Conservation (phyloP, 2,113 vertebrate species). For the Gambusia affinis region DNA sequence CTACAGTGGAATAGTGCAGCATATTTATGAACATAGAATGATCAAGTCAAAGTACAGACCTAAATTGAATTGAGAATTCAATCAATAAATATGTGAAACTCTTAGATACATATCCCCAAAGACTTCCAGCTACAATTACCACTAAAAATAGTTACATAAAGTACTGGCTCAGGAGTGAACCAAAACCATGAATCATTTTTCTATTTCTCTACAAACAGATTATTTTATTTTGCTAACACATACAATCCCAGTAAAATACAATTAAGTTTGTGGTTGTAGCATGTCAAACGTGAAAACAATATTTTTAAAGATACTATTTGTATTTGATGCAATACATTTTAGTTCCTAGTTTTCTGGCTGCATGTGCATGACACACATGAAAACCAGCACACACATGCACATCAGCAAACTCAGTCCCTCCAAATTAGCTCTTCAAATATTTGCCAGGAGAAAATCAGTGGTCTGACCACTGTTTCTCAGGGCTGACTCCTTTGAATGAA, state of each 20-base stretch:
- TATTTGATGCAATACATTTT: slow-evolving; percentile 32
- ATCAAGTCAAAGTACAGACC: background rate
- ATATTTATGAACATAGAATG: background rate
- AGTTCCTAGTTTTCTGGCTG: slow-evolving; percentile 18
- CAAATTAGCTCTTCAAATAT: slow-evolving; percentile 83
- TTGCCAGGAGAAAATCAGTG: slow-evolving; percentile 74
- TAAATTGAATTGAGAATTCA: background rate
- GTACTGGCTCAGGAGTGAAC: no score
- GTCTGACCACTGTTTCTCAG: slow-evolving; percentile 71
- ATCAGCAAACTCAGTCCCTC: slow-evolving; percentile 67
- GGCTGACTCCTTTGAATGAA: slow-evolving; percentile 72
- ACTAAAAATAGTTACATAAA: no score
- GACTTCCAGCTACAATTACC: no score
- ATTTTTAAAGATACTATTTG: background rate
- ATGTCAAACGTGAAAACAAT: background rate
- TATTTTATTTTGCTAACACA: background rate
- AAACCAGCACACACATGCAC: slow-evolving; percentile 33
- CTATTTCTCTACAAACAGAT: background rate
- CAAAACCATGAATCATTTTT: background rate
- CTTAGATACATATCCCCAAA: no score
- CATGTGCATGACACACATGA: slow-evolving; percentile 29
- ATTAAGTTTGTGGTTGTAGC: background rate
- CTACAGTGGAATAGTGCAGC: background rate
- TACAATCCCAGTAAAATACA: background rate
- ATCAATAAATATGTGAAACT: no score